These are phyloP conservation scores for Etheostoma perlongum DNA, from an alignment of 2,797 vertebrate species.

Conservation along the genomic window DNA sequence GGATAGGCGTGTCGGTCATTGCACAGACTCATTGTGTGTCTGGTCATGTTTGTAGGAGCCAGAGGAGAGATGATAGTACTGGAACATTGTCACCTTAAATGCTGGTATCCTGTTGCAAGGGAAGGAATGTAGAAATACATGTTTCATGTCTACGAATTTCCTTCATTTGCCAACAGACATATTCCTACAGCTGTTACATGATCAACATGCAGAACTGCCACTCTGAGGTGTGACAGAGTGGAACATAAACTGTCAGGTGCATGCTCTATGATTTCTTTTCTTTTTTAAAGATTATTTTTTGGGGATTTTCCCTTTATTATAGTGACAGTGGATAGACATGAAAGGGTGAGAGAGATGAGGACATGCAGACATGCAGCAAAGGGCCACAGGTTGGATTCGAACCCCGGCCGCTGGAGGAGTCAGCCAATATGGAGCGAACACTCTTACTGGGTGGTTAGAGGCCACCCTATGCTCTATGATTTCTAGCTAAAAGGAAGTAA, in stretches of 20 bases:
- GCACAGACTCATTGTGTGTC: slow-evolving; percentile 18
- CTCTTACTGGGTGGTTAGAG: no score
- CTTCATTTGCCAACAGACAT: slow-evolving; percentile 5
- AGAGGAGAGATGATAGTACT: slow-evolving; percentile 5
- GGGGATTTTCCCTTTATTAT: no score
- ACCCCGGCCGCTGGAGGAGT: no score
- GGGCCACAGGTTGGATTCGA: no score
- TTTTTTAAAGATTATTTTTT: no score
- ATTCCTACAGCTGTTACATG: not conserved
- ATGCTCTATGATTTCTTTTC: not conserved
- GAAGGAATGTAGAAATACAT: slow-evolving; percentile 36
- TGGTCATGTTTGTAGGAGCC: slow-evolving; percentile 14
- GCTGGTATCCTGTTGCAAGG: slow-evolving; percentile 20
- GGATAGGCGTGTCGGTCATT: slow-evolving; percentile 9
- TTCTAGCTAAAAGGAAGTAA: not conserved
- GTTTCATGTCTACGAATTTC: slow-evolving; percentile 3
- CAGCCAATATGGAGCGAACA: no score
- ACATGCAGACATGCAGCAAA: no score
- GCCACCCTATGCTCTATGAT: not conserved
- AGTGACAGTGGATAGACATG: no score
- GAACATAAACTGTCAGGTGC: not conserved
- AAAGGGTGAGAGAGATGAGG: no score
- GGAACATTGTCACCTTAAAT: slow-evolving; percentile 15
- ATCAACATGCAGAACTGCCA: not conserved
- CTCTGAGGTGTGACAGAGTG: not conserved